phyloP scores from a whole-genome alignment of 2,888 invertebrate genomes.

The Platynereis dumerilii region DNA sequence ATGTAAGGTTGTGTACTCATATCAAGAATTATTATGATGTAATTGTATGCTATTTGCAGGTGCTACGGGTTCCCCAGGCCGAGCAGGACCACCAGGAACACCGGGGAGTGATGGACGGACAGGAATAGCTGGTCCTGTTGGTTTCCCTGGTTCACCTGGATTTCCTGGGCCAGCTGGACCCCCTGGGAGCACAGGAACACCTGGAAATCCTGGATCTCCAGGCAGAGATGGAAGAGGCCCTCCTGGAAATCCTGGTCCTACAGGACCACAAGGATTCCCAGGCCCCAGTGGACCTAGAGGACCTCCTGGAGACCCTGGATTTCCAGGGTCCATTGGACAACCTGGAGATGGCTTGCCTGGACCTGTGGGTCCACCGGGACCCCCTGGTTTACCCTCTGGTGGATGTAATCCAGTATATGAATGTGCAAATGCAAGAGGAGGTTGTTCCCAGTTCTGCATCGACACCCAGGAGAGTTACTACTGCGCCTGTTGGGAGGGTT shows the following conservation, averaged over 20 bases:
- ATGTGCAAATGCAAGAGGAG: slow-evolving; percentile 33
- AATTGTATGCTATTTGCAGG: no score
- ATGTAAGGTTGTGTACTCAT: no score
- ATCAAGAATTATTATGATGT: no score
- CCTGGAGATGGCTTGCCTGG: not conserved
- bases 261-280: slow-evolving; percentile 10
- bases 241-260: slow-evolving; percentile 13
- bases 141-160: not conserved
- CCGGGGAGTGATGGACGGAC: slow-evolving; percentile 8
- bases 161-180: slow-evolving; percentile 5
- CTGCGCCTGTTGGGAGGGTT: slow-evolving; percentile 29
- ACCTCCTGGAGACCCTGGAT: not conserved
- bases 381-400: not conserved
- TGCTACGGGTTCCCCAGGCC: slow-evolving; percentile 13
- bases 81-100: slow-evolving; percentile 5
- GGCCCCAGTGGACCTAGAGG: slow-evolving; percentile 17
- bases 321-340: no score
- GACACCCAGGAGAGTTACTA: slow-evolving; percentile 33
- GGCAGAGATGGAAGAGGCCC: not conserved
- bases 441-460: slow-evolving; percentile 32
- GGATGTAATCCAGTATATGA: slow-evolving; percentile 18
- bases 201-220: not conserved
- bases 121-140: slow-evolving; percentile 4
- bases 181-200: not conserved
- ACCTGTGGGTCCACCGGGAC: not conserved